These are phyloP conservation scores for Apis florea DNA, from an alignment of 1,140 invertebrate genomes.

Conservation along the genomic window DNA sequence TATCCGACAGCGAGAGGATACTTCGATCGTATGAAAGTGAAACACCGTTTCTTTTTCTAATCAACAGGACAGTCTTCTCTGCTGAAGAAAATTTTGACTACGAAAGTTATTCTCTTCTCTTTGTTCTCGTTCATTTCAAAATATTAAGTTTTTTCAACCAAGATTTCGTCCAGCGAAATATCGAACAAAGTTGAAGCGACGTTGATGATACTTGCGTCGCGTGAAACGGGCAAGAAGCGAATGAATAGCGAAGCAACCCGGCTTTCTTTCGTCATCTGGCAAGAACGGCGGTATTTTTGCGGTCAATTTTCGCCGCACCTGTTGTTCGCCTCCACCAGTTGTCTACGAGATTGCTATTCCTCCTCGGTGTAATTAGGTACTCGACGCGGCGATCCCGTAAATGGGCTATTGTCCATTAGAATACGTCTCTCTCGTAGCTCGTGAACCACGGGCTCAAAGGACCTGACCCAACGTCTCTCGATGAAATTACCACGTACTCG, in stretches of 20 bases:
- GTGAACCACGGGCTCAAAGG: constrained; percentile 32
- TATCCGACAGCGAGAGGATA: too few relatives aligned
- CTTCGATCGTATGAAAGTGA: too few relatives aligned
- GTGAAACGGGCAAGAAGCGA: constrained; percentile 51
- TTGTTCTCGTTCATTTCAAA: neutral
- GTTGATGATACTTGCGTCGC: constrained; percentile 41
- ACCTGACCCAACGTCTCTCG: constrained; percentile 9
- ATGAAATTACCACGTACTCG: constrained; percentile 51
- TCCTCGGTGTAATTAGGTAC: constrained; percentile 57
- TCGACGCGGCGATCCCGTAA: constrained; percentile 40
- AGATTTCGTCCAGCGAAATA: too few relatives aligned
- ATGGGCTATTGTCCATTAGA: constrained; percentile 51
- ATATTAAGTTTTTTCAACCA: too few relatives aligned
- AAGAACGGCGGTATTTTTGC: constrained; percentile 30
- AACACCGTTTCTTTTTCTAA: too few relatives aligned
- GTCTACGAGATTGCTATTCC: constrained; percentile 58
- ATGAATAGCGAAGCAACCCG: constrained; percentile 8
- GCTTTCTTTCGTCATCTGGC: constrained; percentile 55
- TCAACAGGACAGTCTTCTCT: too few relatives aligned
- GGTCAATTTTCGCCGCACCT: constrained; percentile 56
- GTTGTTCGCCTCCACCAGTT: constrained; percentile 33
- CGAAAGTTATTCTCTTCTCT: too few relatives aligned
- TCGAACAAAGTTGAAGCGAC: neutral
- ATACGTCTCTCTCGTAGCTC: constrained; percentile 29
- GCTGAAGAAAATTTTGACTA: neutral